Conservation (phyloP, 2,113 vertebrate genomes). For the Maccullochella peelii region DNA sequence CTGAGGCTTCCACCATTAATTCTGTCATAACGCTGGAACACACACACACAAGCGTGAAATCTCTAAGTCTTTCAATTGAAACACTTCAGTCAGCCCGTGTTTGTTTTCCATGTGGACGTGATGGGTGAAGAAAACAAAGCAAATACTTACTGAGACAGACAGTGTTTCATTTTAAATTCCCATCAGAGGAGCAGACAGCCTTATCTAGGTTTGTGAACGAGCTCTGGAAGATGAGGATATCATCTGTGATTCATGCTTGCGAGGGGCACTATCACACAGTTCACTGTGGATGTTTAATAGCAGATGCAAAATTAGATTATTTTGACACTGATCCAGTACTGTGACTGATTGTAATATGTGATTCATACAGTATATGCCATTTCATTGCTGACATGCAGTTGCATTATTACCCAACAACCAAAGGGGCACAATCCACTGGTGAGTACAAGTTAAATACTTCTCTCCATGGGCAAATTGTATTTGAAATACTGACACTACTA, state of each 20-base stretch:
- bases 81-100: constrained; percentile 20
- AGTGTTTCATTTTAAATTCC: constrained; percentile 49
- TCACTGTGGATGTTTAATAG: neutral
- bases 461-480: neutral
- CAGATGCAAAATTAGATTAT: neutral
- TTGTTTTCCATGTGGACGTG: constrained; percentile 29
- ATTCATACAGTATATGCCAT: neutral
- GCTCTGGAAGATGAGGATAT: neutral
- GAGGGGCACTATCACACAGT: neutral
- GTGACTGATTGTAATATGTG: neutral
- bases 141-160: constrained; percentile 20
- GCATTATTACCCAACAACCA: neutral
- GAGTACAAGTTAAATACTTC: neutral
- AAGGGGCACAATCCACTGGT: neutral
- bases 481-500: neutral
- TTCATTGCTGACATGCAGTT: neutral
- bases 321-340: neutral
- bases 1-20: constrained; percentile 25
- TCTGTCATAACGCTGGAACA: constrained; percentile 32
- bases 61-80: constrained; percentile 26
- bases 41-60: neutral
- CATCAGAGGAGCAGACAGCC: constrained; percentile 24
- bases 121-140: constrained; percentile 46
- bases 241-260: neutral
- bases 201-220: constrained; percentile 22